Conservation (phyloP, 2,113 vertebrate species). For the Hippocampus comes region DNA sequence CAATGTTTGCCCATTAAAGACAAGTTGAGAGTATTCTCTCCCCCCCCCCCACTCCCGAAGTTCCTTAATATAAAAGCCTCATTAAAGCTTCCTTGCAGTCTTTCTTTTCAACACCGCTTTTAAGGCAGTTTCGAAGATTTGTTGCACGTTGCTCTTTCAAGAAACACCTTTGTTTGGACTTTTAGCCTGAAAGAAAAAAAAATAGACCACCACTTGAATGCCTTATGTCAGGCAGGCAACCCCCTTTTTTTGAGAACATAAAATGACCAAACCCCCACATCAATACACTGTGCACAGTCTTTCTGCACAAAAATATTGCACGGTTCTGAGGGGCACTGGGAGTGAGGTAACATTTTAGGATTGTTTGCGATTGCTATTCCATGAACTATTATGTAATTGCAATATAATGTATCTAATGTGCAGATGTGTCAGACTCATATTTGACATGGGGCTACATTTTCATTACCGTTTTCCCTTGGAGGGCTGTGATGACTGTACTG, state of each 20-base stretch:
- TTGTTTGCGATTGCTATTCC: background rate
- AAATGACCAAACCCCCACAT: background rate
- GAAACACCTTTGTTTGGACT: background rate
- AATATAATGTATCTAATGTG: background rate
- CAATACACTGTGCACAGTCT: background rate
- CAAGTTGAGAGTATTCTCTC: background rate
- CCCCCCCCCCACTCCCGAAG: background rate
- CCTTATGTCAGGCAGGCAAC: background rate
- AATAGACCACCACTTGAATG: background rate
- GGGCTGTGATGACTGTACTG: no score
- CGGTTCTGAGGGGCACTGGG: background rate
- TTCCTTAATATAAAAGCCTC: constrained; percentile 1
- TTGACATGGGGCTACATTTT: no score
- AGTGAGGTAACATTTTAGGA: no score
- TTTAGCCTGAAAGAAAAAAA: background rate
- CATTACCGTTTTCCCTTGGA: no score
- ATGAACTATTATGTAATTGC: background rate
- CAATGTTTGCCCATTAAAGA: background rate
- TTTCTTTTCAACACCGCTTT: background rate
- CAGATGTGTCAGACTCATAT: no score
- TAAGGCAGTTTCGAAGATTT: background rate
- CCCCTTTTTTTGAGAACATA: background rate
- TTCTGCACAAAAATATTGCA: background rate
- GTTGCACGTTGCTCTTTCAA: background rate
- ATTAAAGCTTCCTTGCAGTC: background rate